Conservation (phyloP, 2,888 invertebrate species). For the Cryptocephalus primarius region DNA sequence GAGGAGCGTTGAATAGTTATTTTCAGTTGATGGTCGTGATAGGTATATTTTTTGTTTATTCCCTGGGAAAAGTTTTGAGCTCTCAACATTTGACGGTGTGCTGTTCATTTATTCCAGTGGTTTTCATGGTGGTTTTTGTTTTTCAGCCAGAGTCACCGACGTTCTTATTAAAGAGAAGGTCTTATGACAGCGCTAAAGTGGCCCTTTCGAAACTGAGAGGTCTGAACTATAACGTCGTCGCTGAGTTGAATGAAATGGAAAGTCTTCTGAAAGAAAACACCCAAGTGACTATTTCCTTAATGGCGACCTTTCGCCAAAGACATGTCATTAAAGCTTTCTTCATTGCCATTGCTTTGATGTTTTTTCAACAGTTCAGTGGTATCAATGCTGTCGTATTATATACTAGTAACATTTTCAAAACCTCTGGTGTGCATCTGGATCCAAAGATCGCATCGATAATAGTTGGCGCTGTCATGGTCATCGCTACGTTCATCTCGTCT, state of each 20-base stretch:
- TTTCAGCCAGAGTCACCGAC: conserved; percentile 83
- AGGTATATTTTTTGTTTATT: conserved; percentile 71
- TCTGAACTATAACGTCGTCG: conserved; percentile 50
- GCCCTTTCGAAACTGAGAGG: conserved; percentile 66
- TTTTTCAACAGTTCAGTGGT: conserved; percentile 81
- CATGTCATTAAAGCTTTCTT: conserved; percentile 45
- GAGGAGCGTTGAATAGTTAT: conserved; percentile 77
- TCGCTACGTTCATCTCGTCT: conserved; percentile 63
- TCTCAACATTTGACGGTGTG: conserved; percentile 39
- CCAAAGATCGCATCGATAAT: conserved; percentile 59
- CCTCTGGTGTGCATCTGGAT: conserved; percentile 48
- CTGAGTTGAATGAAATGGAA: conserved; percentile 53
- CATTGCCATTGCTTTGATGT: conserved; percentile 71
- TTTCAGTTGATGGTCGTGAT: conserved; percentile 78
- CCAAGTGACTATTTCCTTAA: conserved; percentile 17
- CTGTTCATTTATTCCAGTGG: conserved; percentile 52
- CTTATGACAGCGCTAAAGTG: conserved; percentile 53
- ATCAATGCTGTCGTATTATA: conserved; percentile 79
- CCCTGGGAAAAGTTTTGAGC: conserved; percentile 46
- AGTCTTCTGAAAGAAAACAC: conserved; percentile 18
- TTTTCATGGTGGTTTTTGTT: conserved; percentile 57
- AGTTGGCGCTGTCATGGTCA: conserved; percentile 73
- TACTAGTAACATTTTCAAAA: conserved; percentile 59
- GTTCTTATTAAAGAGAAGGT: conserved; percentile 53
- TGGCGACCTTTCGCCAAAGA: conserved; percentile 14